Base-by-base conservation (phyloP, 2,888 invertebrate species). In the Drosophila stalkeri region DNA sequence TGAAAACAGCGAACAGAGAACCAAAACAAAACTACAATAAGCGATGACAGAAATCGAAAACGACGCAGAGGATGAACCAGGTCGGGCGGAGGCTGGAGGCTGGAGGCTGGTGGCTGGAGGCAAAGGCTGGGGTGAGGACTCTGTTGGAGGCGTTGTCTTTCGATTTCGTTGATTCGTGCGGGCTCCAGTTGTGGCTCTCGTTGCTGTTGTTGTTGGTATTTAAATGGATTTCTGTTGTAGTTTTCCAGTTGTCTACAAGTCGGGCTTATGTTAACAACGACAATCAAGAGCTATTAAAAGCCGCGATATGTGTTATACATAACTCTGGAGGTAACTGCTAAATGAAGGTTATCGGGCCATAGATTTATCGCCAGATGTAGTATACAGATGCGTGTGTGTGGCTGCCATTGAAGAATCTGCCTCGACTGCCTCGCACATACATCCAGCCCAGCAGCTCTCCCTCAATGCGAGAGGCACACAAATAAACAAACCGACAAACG, bases 141-240 rank as follows among this genome's bases (percentile, higher is more conserved):
- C 43, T 49, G 60, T 74, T 68, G 78, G 55, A 76, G 72, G 80
- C 78, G 80, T 80, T 77, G 67, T 80, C 74, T 73, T 76, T 74
- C 70, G 77, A 65, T 77, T 73, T 71, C 63, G 64, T 69, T 76
- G 63, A 72, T 71, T 68, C 72, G 72, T 76, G 23, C 63, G 62
- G 61, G 51, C 49, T 37, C 11, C 64, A 55, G 56, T 37, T 66
- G 69, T 44, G 70, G 61, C 62, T 64, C 69, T 16, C 27, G 27
- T 27, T 27, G 37, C n/a, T 37, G 41, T n/a, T 31, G 39, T 55
- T 39, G 39, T 55, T 12, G 55, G 4, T 31, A 67, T 56, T 85
- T 88, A 88, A 87, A 87, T 87, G 89, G 86, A 86, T 86, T 90
- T 87, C 78, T 81, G 86, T 75, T 87, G 86, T 87, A 88, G 86